phyloP scores from a whole-genome alignment of 2,113 vertebrate genomes.

The Platanista minor region DNA sequence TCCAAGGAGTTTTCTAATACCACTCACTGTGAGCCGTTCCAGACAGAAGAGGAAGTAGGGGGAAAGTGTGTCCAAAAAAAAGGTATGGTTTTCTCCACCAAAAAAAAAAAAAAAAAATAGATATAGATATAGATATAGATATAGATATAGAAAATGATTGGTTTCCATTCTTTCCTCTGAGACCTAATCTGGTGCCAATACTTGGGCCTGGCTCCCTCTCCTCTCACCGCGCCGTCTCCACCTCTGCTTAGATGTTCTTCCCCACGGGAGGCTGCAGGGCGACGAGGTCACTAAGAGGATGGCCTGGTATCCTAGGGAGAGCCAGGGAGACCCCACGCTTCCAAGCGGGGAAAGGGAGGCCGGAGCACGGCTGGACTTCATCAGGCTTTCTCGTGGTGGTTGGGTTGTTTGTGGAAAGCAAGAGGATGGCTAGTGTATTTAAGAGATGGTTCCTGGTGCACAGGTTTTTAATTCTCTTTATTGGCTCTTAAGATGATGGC shows the following conservation, averaged over 20 bases:
- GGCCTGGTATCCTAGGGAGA: constrained; percentile 80
- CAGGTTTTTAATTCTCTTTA: constrained; percentile 79
- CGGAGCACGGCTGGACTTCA: constrained; percentile 69
- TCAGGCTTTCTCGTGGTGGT: constrained; percentile 57
- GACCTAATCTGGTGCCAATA: constrained; percentile 73
- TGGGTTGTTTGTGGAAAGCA: constrained; percentile 79
- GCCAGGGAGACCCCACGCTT: constrained; percentile 66
- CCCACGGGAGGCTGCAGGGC: constrained; percentile 69
- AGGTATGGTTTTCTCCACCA: background rate
- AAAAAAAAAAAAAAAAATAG: constrained; percentile 11
- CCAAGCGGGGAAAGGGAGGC: constrained; percentile 75
- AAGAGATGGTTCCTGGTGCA: constrained; percentile 80
- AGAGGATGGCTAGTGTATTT: constrained; percentile 81
- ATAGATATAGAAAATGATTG: constrained; percentile 13
- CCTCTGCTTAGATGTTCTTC: constrained; percentile 76
- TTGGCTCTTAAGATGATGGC: constrained; percentile 81
- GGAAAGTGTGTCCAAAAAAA: constrained; percentile 31
- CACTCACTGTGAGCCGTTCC: constrained; percentile 50
- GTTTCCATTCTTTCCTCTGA: constrained; percentile 77
- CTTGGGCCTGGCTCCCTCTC: constrained; percentile 71
- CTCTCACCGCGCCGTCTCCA: constrained; percentile 77
- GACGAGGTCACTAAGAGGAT: constrained; percentile 61
- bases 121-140: background rate
- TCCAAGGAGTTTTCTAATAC: constrained; percentile 14
- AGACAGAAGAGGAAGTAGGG: constrained; percentile 45